phyloP scores from a whole-genome alignment of 2,113 vertebrate genomes.

The Paedocypris sp. region DNA sequence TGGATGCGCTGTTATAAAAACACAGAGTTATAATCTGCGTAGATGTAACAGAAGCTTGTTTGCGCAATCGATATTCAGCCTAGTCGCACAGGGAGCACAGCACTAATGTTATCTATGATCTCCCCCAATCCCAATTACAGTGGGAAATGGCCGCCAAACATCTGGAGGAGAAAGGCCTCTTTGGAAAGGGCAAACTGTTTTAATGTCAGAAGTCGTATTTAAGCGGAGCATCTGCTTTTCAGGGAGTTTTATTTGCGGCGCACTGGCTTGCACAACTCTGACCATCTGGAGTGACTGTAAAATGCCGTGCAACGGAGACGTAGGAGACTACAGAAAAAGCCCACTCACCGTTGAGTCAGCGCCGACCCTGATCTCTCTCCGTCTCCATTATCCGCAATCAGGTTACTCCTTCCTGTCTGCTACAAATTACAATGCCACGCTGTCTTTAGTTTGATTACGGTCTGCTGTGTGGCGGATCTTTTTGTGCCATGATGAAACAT shows the following conservation, averaged over 20 bases:
- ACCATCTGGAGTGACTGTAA: conserved; percentile 50
- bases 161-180: conserved; percentile 61
- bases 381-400: conserved; percentile 9
- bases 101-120: conserved; percentile 63
- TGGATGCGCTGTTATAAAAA: background rate
- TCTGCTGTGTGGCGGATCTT: conserved; percentile 3
- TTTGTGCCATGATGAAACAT: conserved; percentile 2
- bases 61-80: background rate
- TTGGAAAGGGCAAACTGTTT: conserved; percentile 56
- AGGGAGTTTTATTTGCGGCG: conserved; percentile 36
- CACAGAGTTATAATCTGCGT: background rate
- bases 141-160: conserved; percentile 55
- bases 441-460: conserved; percentile 1
- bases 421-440: conserved; percentile 5
- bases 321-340: conserved; percentile 1
- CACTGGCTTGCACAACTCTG: conserved; percentile 26
- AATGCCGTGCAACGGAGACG: background rate
- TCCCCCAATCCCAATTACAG: conserved; percentile 59
- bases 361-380: background rate
- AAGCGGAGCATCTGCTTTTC: conserved; percentile 64
- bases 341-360: conserved; percentile 17
- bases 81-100: conserved; percentile 10
- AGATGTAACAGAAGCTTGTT: background rate
- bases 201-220: conserved; percentile 63
- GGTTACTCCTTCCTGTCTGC: conserved; percentile 15